Base-by-base conservation (phyloP, 2,797 vertebrate genomes). In the Xiphophorus birchmanni region DNA sequence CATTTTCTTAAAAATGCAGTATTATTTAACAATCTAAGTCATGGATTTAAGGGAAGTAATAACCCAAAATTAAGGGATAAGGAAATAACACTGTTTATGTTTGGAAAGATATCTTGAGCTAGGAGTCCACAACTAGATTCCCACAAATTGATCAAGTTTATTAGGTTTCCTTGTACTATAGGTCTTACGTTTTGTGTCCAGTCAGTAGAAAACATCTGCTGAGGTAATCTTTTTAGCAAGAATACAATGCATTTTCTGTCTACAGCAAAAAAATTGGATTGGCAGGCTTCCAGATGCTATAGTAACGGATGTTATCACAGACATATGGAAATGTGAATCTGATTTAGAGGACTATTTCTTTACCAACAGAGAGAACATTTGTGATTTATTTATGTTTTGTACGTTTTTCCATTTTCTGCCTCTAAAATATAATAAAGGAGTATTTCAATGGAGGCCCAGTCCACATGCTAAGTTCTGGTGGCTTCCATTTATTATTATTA, bases 401-500 rank as follows among this genome's bases (percentile, higher is more conserved):
- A 40, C 13, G 37, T 23, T 67, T 37, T 40, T 67, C 18, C 32
- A 71, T 42, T 42, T 26, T 71, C 11, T 71, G 67, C 5, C 21
- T 44, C 23, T 2, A 26, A 42, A 71, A n/a, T 71, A 44, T 26
- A 18, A 23, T 44, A n/a, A 71, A 87, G 86, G 87, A 90, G 80
- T 82, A 86, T 77, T 85, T 58, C 35, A 82, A 83, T 83, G 13
- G 83, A 84, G 84, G 73, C 84, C 82, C 85, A 90, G 91, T 87
- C 87, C 87, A 82, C 82, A 93, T 88, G 89, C 84, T 92, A 92
- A 56, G 9, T 91, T 80, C 73, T 74, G 76, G 82, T 71, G 88
- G 90, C 90, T 92, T 91, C 83, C 82, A 80, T 88, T 80, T 80
- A 81, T 83, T 80, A 88, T 91, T 94, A 93, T 89, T 81, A 88